A percentile compares a stretch with the other conserved stretches of the same genome.
phyloP scores from a whole-genome alignment of 2,113 vertebrate species.

The Otis tarda region DNA sequence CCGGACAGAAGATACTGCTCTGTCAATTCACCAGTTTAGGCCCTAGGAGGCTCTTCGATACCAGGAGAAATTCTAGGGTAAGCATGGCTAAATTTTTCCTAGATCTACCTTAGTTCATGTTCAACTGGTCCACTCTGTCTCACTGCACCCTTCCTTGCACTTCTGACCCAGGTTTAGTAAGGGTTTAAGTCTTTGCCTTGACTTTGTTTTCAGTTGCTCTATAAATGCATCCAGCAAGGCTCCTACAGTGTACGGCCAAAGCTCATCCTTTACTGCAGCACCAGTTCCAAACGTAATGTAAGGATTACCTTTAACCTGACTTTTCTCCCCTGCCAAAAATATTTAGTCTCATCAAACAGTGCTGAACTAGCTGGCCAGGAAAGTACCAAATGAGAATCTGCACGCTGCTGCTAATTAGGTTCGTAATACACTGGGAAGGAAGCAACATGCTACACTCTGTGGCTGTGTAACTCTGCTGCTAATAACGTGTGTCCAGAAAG shows the following conservation, averaged over 20 bases:
- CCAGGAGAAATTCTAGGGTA: neutral
- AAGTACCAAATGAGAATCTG: neutral
- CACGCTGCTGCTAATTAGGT: neutral
- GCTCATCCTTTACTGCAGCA: neutral
- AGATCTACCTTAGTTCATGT: neutral
- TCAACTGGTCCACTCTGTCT: neutral
- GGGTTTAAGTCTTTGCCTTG: neutral
- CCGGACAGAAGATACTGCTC: neutral
- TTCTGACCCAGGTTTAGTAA: neutral
- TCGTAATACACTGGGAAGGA: neutral
- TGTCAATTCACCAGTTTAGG: neutral
- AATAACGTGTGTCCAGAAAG: neutral
- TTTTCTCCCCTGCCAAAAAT: neutral
- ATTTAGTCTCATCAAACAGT: neutral
- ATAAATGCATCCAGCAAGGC: neutral
- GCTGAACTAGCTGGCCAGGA: neutral
- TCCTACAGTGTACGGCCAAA: neutral
- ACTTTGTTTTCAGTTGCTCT: neutral
- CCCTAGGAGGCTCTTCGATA: neutral
- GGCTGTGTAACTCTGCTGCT: neutral
- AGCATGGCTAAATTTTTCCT: neutral
- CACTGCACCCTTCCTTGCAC: accelerated
- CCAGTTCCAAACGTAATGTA: neutral
- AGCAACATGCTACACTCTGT: neutral
- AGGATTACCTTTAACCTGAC: neutral